Evolutionary conservation across 2,797 vertebrate genomes (phyloP).

Genomic region (Galaxias olidus): DNA sequence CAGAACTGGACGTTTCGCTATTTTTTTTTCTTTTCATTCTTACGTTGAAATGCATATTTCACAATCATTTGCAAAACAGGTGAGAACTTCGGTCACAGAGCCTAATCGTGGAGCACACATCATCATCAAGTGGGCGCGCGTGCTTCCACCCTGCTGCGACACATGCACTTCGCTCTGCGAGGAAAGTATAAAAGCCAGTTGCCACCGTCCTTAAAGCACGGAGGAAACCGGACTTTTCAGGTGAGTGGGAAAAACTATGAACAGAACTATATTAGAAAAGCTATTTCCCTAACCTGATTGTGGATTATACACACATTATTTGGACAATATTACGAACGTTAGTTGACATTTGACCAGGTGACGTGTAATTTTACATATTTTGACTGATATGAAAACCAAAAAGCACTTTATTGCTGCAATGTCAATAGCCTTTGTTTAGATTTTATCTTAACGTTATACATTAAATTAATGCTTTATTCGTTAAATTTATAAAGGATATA

Average conservation of each 20-base stretch:
- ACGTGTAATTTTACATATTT: no score
- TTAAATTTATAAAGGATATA: no score
- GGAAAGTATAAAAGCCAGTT: conserved; percentile 65
- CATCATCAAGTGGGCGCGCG: conserved; percentile 39
- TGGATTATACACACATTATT: no score
- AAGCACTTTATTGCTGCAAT: no score
- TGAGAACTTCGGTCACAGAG: conserved; percentile 56
- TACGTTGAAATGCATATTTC: conserved; percentile 23
- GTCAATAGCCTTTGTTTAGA: no score
- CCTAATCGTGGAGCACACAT: conserved; percentile 42
- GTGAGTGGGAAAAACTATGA: conserved; percentile 57
- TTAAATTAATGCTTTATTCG: no score
- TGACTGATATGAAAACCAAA: no score
- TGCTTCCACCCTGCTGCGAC: conserved; percentile 20
- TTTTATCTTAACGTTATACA: no score
- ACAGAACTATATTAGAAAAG: no score
- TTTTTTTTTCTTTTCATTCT: neutral
- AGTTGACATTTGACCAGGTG: no score
- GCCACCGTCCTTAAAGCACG: conserved; percentile 32
- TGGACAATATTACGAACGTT: no score
- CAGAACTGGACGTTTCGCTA: neutral
- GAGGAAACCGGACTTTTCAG: conserved; percentile 64
- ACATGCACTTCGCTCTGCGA: conserved; percentile 24
- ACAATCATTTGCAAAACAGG: conserved; percentile 19
- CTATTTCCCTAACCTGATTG: no score